phyloP scores from a whole-genome alignment of 2,797 vertebrate species.

The Myoxocephalus aenaeus region DNA sequence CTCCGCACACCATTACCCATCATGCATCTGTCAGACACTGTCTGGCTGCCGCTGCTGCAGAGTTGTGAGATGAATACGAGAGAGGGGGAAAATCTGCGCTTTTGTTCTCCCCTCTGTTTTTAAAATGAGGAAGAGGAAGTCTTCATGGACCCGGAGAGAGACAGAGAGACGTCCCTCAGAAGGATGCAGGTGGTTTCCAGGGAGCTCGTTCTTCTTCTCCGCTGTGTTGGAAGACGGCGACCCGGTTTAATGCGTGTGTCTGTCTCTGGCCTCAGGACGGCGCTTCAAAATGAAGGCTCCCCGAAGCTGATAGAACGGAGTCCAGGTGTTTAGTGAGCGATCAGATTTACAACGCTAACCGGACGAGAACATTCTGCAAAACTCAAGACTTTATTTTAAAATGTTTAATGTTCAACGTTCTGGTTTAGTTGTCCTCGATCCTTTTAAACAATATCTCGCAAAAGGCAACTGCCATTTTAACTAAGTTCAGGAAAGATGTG shows the following conservation, averaged over 20 bases:
- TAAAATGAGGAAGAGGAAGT: conserved; percentile 10
- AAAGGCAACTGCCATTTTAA: too few species aligned
- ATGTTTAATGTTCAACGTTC: too few species aligned
- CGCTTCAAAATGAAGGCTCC: not conserved
- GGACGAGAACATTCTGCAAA: not conserved
- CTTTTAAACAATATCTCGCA: too few species aligned
- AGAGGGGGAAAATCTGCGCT: conserved; percentile 16
- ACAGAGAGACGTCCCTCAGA: not conserved
- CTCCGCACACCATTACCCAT: conserved; percentile 72
- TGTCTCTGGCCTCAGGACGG: not conserved
- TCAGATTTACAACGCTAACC: not conserved
- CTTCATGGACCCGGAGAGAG: conserved; percentile 32
- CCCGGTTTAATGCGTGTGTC: not conserved
- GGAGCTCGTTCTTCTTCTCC: not conserved
- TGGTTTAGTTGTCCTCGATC: too few species aligned
- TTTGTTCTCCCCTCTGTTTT: conserved; percentile 24
- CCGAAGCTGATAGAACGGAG: conserved; percentile 2
- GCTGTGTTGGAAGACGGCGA: conserved; percentile 1
- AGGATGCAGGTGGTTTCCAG: not conserved
- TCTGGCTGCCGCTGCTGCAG: conserved; percentile 57
- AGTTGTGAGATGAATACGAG: conserved; percentile 28
- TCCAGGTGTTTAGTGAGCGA: too few species aligned
- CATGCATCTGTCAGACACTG: conserved; percentile 78
- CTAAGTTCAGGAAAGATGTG: too few species aligned
- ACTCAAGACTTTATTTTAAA: not conserved